Evolutionary conservation across 2,113 vertebrate species (phyloP).

Genomic region (Phalacrocorax carbo): DNA sequence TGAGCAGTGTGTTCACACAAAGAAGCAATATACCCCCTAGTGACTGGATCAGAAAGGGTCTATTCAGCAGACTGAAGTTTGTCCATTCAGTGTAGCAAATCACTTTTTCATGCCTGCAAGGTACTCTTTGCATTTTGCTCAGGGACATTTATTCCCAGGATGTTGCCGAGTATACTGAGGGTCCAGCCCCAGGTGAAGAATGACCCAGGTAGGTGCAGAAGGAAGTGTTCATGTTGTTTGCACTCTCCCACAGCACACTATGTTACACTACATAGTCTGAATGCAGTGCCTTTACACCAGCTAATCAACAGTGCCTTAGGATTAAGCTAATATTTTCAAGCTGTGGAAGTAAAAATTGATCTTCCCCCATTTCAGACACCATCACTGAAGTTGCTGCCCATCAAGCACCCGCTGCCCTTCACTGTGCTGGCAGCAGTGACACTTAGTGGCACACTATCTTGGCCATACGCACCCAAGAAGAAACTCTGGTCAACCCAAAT

Average conservation of each 20-base stretch:
- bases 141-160: constrained; percentile 1
- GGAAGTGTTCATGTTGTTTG: background rate
- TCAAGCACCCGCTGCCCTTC: background rate
- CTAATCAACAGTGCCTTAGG: background rate
- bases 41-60: background rate
- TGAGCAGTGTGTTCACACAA: background rate
- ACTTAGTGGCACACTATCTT: accelerated
- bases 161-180: background rate
- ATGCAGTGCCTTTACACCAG: background rate
- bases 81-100: background rate
- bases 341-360: background rate
- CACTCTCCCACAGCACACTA: background rate
- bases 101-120: constrained; percentile 18
- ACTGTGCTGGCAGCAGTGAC: background rate
- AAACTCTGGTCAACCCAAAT: accelerated
- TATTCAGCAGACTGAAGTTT: background rate
- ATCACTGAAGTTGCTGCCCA: background rate
- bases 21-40: background rate
- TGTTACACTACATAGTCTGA: background rate
- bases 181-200: constrained; percentile 11
- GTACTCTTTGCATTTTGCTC: background rate
- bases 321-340: background rate
- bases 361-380: background rate
- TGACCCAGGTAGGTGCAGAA: background rate
- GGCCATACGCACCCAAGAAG: background rate